Evolutionary conservation across 2,113 vertebrate species (phyloP).

Genomic region (Hyla sarda): DNA sequence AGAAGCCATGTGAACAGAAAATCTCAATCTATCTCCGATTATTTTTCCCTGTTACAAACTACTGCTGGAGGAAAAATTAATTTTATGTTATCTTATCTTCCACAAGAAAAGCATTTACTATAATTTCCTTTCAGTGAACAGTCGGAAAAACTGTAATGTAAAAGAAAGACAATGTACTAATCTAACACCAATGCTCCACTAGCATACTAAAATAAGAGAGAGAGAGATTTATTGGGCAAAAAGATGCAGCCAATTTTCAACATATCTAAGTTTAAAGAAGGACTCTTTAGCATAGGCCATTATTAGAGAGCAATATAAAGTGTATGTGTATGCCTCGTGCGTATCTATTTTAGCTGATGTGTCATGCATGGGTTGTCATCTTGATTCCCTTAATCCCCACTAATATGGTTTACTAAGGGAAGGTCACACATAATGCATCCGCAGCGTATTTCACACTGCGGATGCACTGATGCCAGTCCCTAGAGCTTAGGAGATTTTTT

Average conservation of each 20-base stretch:
- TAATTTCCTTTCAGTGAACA: slow-evolving; percentile 21
- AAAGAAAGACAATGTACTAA: slow-evolving; percentile 14
- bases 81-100: slow-evolving; percentile 28
- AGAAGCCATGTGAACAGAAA: slow-evolving; percentile 13
- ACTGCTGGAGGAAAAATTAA: slow-evolving; percentile 24
- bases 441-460: too few relatives aligned
- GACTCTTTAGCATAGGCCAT: too few relatives aligned
- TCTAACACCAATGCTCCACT: not conserved
- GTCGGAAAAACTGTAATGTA: not conserved
- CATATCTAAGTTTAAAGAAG: too few relatives aligned
- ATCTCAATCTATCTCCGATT: not conserved
- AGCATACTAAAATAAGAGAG: not conserved
- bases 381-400: too few relatives aligned
- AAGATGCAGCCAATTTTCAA: not conserved
- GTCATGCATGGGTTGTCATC: too few relatives aligned
- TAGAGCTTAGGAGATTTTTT: too few relatives aligned
- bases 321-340: too few relatives aligned
- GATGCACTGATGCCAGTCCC: too few relatives aligned
- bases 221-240: not conserved
- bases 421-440: too few relatives aligned
- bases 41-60: not conserved
- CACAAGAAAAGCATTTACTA: slow-evolving; percentile 30
- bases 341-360: too few relatives aligned
- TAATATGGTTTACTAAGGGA: too few relatives aligned
- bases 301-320: too few relatives aligned